A percentile compares a stretch with the other conserved stretches of the same genome.
Evolutionary conservation across 2,797 vertebrate species (phyloP).

Genomic region (Distichodus sexfasciatus): DNA sequence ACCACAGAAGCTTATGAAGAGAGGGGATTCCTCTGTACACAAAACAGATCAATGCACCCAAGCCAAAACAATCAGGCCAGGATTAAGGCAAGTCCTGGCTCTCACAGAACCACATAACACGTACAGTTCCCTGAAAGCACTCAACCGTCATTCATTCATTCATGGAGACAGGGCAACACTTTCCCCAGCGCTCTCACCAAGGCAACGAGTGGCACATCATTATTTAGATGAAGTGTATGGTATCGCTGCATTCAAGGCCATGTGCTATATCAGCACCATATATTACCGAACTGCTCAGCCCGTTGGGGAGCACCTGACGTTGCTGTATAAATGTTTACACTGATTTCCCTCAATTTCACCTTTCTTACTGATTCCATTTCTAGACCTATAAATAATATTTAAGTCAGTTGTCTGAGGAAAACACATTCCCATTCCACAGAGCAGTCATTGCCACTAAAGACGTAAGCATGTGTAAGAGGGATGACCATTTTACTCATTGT

Average conservation of each 20-base stretch:
- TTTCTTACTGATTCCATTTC: neutral
- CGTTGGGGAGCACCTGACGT: too few species aligned
- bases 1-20: constrained; percentile 65
- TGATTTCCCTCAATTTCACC: neutral
- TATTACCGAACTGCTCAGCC: neutral
- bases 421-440: neutral
- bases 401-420: neutral
- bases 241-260: neutral
- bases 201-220: neutral
- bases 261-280: neutral
- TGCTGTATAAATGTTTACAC: neutral
- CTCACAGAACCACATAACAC: constrained; percentile 1
- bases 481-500: constrained; percentile 30
- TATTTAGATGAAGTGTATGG: neutral
- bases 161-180: neutral
- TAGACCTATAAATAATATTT: neutral
- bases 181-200: neutral
- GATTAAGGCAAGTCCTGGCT: constrained; percentile 13
- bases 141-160: constrained; percentile 1
- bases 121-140: neutral
- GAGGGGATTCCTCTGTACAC: constrained; percentile 69
- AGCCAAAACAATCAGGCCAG: constrained; percentile 25
- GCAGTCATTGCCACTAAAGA: too few species aligned
- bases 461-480: neutral
- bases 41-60: constrained; percentile 42